These are phyloP conservation scores for Noctilio leporinus DNA, from an alignment of 2,113 vertebrate species.

Conservation along the genomic window DNA sequence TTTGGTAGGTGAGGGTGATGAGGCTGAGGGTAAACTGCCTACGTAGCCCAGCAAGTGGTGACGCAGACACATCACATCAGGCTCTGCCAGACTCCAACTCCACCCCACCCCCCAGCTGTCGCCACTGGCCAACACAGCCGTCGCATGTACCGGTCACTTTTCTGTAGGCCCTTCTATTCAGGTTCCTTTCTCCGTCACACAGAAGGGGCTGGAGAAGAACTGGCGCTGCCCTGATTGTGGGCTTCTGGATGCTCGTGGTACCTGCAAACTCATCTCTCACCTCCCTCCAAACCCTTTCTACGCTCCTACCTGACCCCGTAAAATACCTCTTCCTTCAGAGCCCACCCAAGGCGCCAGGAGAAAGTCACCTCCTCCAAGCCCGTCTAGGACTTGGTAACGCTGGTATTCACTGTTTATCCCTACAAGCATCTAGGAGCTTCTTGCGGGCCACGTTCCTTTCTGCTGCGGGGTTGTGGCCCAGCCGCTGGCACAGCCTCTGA, in stretches of 20 bases:
- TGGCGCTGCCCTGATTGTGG: neutral
- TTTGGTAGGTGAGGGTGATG: neutral
- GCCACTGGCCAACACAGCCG: accelerated
- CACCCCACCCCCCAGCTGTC: no score
- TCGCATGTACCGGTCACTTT: accelerated
- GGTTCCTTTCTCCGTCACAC: no score
- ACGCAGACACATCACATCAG: neutral
- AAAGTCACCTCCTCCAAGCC: neutral
- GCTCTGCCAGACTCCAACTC: neutral
- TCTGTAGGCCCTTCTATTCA: neutral
- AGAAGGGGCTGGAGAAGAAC: neutral
- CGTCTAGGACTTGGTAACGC: accelerated
- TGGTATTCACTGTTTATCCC: neutral
- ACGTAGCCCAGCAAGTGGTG: accelerated
- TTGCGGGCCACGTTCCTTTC: neutral
- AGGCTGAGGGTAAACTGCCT: neutral
- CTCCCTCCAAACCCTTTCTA: neutral
- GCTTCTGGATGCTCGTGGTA: neutral
- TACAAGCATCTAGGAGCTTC: accelerated
- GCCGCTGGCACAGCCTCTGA: neutral
- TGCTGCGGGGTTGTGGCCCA: neutral
- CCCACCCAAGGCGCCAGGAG: neutral
- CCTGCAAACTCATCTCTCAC: neutral
- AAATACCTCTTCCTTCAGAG: neutral
- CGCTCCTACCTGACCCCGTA: neutral